Conservation (phyloP, 2,888 invertebrate genomes). For the Mesopsocus fuscifrons region DNA sequence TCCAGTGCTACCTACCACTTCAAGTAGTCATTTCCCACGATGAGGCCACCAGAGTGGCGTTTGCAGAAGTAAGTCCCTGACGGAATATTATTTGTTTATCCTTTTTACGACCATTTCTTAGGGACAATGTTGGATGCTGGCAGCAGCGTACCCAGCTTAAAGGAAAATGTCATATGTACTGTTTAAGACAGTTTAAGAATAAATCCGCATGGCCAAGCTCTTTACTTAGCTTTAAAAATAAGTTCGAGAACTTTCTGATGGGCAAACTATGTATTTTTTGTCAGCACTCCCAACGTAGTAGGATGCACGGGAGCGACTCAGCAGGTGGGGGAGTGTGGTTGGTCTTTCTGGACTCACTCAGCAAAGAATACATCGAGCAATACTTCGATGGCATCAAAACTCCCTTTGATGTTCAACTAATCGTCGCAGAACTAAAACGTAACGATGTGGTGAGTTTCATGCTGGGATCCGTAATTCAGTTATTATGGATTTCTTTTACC, state of each 20-base stretch:
- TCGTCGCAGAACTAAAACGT: neutral
- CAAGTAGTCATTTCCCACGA: neutral
- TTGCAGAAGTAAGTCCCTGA: neutral
- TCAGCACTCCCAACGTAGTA: slow-evolving; percentile 4
- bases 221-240: neutral
- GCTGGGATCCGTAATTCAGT: no score
- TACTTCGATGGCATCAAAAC: neutral
- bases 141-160: no score
- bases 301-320: slow-evolving; percentile 1
- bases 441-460: no score
- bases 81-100: no score
- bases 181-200: no score
- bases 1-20: slow-evolving; percentile 1
- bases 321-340: slow-evolving; percentile 4
- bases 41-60: neutral
- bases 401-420: slow-evolving; percentile 4
- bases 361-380: neutral
- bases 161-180: no score
- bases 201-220: no score
- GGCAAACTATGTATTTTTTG: neutral
- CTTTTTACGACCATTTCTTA: no score
- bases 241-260: neutral
- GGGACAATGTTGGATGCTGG: no score
- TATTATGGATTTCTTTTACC: no score
- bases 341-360: neutral